These are phyloP conservation scores for Scopus umbretta DNA, from an alignment of 2,113 vertebrate species.

Conservation along the genomic window DNA sequence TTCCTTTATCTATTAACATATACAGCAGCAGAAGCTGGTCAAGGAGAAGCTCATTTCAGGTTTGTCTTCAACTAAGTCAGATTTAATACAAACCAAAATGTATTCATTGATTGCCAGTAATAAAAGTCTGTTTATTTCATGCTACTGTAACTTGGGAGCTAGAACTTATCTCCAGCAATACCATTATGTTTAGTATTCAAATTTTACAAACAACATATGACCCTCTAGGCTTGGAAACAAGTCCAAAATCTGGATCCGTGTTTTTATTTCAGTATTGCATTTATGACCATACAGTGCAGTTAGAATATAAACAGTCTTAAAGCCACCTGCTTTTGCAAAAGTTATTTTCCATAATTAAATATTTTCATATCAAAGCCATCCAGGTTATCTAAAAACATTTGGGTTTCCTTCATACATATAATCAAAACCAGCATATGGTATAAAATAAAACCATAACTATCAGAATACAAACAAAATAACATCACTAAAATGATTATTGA, in stretches of 20 bases:
- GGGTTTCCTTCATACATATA: neutral
- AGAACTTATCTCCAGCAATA: slow-evolving; percentile 8
- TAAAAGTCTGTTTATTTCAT: slow-evolving; percentile 22
- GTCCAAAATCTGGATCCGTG: neutral
- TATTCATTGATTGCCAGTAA: slow-evolving; percentile 13
- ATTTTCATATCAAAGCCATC: neutral
- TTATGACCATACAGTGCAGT: neutral
- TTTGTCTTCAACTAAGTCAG: neutral
- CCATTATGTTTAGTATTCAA: neutral
- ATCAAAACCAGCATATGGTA: neutral
- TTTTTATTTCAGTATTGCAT: neutral
- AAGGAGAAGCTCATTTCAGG: neutral
- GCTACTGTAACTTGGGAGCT: neutral
- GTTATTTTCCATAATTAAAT: slow-evolving; percentile 15
- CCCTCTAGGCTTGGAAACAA: slow-evolving; percentile 15
- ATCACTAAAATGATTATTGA: neutral
- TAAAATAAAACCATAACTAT: neutral
- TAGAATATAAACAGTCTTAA: neutral
- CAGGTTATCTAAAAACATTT: neutral
- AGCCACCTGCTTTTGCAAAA: neutral
- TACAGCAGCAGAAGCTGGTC: no score
- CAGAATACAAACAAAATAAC: neutral
- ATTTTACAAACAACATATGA: slow-evolving; percentile 1
- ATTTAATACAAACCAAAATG: neutral
- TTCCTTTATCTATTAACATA: neutral